Evolutionary conservation across 2,888 invertebrate genomes (phyloP), one percentile per base, ranked within the genome.

Genomic region (Mesochorus sp.): DNA sequence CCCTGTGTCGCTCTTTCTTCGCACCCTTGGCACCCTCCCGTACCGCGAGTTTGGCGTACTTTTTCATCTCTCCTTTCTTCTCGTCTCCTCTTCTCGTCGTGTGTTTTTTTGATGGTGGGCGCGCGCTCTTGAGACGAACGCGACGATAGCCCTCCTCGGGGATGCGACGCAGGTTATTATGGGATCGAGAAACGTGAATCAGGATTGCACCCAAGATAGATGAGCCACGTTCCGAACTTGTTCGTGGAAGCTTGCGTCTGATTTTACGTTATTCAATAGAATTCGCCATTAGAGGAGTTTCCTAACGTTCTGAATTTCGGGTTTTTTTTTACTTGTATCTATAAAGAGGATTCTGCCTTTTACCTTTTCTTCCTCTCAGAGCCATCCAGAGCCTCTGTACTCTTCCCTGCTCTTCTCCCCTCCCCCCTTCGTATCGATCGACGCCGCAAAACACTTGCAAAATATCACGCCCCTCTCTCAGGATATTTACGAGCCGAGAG

Each of bases 361-460:
- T 62, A 51, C 39, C 39, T 57, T 51, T 49, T 24, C n/a, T 76
- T 51, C 62, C 42, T 57, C 21, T 67, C n/a, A n/a, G n/a, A n/a
- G n/a, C n/a, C n/a, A n/a, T n/a, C n/a, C n/a, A n/a, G n/a, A n/a
- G n/a, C n/a, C n/a, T n/a, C n/a, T n/a, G n/a, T n/a, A n/a, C n/a
- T n/a, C n/a, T 28, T 64, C 17, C 34, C 8, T 39, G n/a, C 37
- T 26, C 12, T 37, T n/a, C 34, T 44, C 21, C 42, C 28, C 26
- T 31, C 31, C 17, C 19, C 19, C 28, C 47, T 53, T 62, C 44
- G 49, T 79, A 79, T 71, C 74, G 77, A 77, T 62, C 55, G 37
- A 68, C 77, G 72, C n/a, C n/a, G n/a, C n/a, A 55, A 67, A 62
- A 77, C 79, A 81, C 81, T 81, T 77, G 81, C 79, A 59, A 76